Conservation (phyloP, 1,140 invertebrate genomes). For the Onthophagus taurus region DNA sequence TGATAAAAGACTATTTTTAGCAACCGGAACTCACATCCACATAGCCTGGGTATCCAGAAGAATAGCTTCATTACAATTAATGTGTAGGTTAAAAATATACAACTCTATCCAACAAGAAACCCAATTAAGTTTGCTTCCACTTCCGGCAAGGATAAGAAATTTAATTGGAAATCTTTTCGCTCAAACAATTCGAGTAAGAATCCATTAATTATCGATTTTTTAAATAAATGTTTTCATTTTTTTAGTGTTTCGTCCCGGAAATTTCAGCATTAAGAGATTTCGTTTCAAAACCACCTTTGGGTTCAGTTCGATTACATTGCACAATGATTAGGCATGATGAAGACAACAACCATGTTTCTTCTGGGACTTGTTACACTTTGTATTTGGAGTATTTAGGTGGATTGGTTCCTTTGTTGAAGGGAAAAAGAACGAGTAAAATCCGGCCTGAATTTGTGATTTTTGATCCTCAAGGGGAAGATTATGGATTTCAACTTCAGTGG, state of each 20-base stretch:
- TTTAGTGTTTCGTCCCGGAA: conserved; percentile 87
- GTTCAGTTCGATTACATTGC: conserved; percentile 80
- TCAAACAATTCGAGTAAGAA: conserved; percentile 83
- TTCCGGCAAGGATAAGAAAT: conserved; percentile 76
- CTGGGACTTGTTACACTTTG: conserved; percentile 81
- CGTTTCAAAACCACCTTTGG: conserved; percentile 81
- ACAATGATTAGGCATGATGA: conserved; percentile 93
- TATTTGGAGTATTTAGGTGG: conserved; percentile 96
- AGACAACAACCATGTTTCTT: conserved; percentile 51
- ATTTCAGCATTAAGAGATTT: conserved; percentile 79
- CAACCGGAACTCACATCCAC: conserved; percentile 80
- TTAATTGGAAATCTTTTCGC: conserved; percentile 83
- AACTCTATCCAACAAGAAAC: conserved; percentile 49
- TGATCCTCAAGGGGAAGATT: conserved; percentile 71
- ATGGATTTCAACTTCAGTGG: conserved; percentile 21
- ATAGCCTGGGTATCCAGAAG: conserved; percentile 87
- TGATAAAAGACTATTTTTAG: conserved; percentile 87
- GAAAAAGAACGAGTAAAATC: conserved; percentile 91
- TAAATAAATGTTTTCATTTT: conserved; percentile 6
- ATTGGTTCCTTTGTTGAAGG: conserved; percentile 89
- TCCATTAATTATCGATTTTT: too few relatives aligned
- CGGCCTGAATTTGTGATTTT: conserved; percentile 97
- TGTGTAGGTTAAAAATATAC: conserved; percentile 67
- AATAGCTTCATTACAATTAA: conserved; percentile 79
- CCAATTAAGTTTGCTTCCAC: conserved; percentile 59